Evolutionary conservation across 2,888 invertebrate genomes (phyloP), one percentile per base, ranked within the genome.

Genomic region (Alentia gelatinosa): DNA sequence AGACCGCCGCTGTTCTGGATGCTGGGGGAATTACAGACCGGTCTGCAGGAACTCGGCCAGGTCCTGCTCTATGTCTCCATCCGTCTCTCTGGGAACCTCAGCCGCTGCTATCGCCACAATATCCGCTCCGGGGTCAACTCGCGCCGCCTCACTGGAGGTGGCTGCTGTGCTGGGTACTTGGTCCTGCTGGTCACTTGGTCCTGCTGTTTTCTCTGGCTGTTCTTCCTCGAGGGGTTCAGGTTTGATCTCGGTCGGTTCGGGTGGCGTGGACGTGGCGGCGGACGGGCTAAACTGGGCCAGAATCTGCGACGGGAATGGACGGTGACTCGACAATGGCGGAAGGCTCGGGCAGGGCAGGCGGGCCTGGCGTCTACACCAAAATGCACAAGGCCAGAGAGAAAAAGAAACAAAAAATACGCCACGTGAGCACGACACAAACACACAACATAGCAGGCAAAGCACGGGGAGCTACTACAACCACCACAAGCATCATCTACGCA

Each of bases 11-110:
- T 42, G 47, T n/a, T 23, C 12, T 30, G 33, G 1, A 47, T 12
- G 30, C 30, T 30, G 23, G 86, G 86, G 0, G 86, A 86, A 9
- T 47, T 30, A 19, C 47, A 47, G 47, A 12, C 86, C 86, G 42
- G 47, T 30, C 42, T 86, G 47, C 26, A 86, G 86, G 86, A 86
- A 86, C 86, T 86, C 86, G 26, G 86, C 86, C 15, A 86, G 86
- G 30, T 86, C 86, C 47, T 86, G 86, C 47, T 86, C 86, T 26
- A 86, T 86, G 47, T 86, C 42, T 1, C 50, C 47, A 30, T 47
- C 86, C n/a, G 9, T 33, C 7, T 33, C 86, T 9, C 47, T n/a
- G 1, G 40, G 37, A 3, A 83, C 42, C 39, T 83, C 47, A 5
- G 86, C 42, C 42, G 47, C 50, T 4, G 86, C 42, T 12, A 86